Conservation (phyloP, 1,140 invertebrate species). For the Diachasmimorpha longicaudata region DNA sequence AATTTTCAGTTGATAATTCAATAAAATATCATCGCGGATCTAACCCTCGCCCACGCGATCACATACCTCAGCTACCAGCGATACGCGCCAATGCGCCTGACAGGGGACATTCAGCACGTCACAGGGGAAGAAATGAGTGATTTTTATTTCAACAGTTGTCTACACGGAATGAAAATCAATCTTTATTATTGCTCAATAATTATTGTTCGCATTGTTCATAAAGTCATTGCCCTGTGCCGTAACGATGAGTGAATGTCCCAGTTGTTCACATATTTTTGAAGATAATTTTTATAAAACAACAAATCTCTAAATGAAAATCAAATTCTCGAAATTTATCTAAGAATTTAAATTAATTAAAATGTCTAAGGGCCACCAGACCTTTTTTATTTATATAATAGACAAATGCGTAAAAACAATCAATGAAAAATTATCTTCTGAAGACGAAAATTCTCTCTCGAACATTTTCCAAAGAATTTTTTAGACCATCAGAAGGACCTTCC, state of each 20-base stretch:
- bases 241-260: neutral
- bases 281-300: too few relatives aligned
- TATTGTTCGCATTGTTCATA: neutral
- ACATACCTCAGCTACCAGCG: constrained; percentile 28
- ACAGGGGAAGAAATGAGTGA: neutral
- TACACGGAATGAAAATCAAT: neutral
- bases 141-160: neutral
- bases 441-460: too few relatives aligned
- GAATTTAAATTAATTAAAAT: too few relatives aligned
- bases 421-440: too few relatives aligned
- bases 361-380: too few relatives aligned
- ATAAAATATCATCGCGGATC: constrained; percentile 42
- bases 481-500: too few relatives aligned
- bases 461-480: too few relatives aligned
- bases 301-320: too few relatives aligned
- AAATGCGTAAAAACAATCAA: too few relatives aligned
- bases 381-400: too few relatives aligned
- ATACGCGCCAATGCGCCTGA: neutral
- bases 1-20: neutral
- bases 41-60: constrained; percentile 54
- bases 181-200: neutral
- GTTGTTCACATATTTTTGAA: too few relatives aligned
- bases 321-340: too few relatives aligned
- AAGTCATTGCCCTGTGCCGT: neutral
- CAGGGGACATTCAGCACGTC: neutral